Evolutionary conservation across 1,140 invertebrate genomes (phyloP), one percentile per base, ranked within the genome.

Genomic region (Reticulitermes speratus): DNA sequence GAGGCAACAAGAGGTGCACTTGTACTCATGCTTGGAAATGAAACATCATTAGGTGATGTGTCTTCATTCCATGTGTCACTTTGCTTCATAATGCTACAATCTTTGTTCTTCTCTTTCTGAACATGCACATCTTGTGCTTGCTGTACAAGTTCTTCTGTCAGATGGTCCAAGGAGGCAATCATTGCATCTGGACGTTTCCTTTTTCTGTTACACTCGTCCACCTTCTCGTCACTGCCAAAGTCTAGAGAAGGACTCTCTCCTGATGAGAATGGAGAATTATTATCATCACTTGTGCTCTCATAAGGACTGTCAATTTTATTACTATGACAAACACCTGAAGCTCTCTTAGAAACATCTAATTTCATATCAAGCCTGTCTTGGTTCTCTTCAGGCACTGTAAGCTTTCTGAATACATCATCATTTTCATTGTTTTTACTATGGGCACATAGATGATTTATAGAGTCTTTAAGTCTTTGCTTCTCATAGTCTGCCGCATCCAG

Each of bases 1-100:
- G 95, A 96, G 0, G 93, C 93, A 0, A 94, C 92, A 84, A 95
- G 90, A 2, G 96, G 96, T 0, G 94, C 94, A 55, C 95, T 95
- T 32, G 95, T 93, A 86, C 95, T 96, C 30, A 96, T 94, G 81
- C 95, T 96, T 0, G 96, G 96, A 89, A 96, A 96, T 0, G 95
- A 95, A 65, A 95, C 91, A 88, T 96, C 95, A 90, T 95, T 95
- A 1, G 94, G 94, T 84, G 93, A 94, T 21, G 93, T 93, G 9
- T 96, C 94, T 87, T 96, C 95, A 88, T 95, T 96, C 96, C 96
- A 96, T 0, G 95, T 96, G 88, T 95, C 87, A 88, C 81, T 87
- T 32, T 87, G 87, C 48, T 85, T 87, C 87, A 87, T 87, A 16
- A 59, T 52, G 23, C 52, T 85, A 16, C 88, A 88, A 19, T 88